Conservation (phyloP, 2,888 invertebrate species). For the Steinernema hermaphroditum region DNA sequence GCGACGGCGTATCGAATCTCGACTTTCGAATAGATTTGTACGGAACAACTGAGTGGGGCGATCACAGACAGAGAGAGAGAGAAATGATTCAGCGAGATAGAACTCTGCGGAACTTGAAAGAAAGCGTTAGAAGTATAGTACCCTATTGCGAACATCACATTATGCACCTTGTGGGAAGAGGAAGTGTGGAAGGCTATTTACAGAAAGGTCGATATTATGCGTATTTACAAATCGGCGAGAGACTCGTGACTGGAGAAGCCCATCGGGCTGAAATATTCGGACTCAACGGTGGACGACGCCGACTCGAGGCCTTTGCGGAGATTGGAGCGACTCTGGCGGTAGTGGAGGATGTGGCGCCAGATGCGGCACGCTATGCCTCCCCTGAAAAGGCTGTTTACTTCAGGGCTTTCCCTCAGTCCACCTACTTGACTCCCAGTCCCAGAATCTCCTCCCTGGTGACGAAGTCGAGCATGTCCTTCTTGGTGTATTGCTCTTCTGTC, state of each 20-base stretch:
- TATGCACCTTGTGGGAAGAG: constrained; percentile 20
- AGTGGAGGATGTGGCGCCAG: constrained; percentile 55
- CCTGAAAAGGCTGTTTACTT: too few species aligned
- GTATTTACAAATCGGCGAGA: constrained; percentile 24
- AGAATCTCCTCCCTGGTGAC: constrained; percentile 82
- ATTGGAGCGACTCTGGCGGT: constrained; percentile 10
- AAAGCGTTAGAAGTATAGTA: constrained; percentile 21
- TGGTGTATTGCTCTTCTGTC: constrained; percentile 76
- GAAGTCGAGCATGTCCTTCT: constrained; percentile 79
- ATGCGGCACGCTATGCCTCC: constrained; percentile 64
- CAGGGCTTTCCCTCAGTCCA: too few species aligned
- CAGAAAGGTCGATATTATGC: background rate
- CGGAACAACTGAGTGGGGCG: background rate
- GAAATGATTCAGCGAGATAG: background rate
- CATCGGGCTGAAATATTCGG: constrained; percentile 26
- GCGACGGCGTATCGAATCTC: constrained; percentile 6
- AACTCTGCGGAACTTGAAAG: constrained; percentile 6
- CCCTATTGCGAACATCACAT: constrained; percentile 31
- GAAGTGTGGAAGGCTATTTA: background rate
- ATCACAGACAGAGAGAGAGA: constrained; percentile 3
- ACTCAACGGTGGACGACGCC: constrained; percentile 12
- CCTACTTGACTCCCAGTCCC: constrained; percentile 77
- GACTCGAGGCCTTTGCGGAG: constrained; percentile 17
- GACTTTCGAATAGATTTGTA: background rate
- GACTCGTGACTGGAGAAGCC: constrained; percentile 27